A percentile compares a stretch with the other conserved stretches of the same genome.
These are phyloP conservation scores for Trypoxylon attenuatum DNA, from an alignment of 2,888 invertebrate genomes.

Conservation along the genomic window DNA sequence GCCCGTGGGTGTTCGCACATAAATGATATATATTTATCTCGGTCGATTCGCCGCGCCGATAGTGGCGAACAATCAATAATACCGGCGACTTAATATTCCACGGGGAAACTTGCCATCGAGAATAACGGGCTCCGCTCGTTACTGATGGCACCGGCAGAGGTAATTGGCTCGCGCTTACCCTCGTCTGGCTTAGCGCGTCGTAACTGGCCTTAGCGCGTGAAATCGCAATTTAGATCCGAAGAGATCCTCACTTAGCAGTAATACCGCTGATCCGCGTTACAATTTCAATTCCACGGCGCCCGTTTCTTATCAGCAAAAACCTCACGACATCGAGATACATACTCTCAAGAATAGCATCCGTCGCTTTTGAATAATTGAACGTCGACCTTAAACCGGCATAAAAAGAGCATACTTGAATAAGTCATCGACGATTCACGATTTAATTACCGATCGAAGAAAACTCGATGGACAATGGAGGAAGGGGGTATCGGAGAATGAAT, in stretches of 20 bases:
- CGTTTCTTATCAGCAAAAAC: no score
- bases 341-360: no score
- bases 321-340: no score
- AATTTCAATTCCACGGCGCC: no score
- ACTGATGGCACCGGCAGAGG: neutral
- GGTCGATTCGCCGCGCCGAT: constrained; percentile 55
- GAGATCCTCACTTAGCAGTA: no score
- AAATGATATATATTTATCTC: constrained; percentile 48
- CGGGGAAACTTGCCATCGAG: constrained; percentile 31
- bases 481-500: neutral
- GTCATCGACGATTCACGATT: neutral
- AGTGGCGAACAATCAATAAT: constrained; percentile 57
- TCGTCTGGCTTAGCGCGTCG: no score
- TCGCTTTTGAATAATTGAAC: no score
- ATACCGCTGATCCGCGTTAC: no score
- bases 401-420: no score
- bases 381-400: no score
- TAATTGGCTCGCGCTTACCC: constrained; percentile 11
- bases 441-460: neutral
- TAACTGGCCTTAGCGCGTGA: neutral
- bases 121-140: constrained; percentile 9
- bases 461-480: neutral
- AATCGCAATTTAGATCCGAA: neutral
- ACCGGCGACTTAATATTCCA: constrained; percentile 38
- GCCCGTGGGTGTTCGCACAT: constrained; percentile 52